Base-by-base conservation (phyloP, 2,888 invertebrate species). In the Scrobipalpa costella region DNA sequence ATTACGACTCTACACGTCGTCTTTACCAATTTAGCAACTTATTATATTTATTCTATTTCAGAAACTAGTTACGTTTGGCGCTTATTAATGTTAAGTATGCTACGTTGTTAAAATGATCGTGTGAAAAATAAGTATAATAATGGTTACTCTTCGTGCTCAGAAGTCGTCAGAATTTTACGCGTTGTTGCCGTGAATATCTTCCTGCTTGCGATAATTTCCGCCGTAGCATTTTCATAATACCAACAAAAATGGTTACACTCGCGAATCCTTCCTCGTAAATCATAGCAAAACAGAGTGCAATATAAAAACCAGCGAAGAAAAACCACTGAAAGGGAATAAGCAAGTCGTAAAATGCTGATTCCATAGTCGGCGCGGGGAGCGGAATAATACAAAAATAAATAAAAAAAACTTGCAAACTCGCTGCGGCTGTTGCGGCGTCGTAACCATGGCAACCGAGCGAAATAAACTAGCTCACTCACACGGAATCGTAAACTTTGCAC, bases 301-400 rank as follows among this genome's bases (percentile, higher is more conserved):
- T 50, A 63, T 47, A 49, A 63, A 38, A 19, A 59, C n/a, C 11
- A 44, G n/a, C 50, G 7, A 15, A 50, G 57, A 34, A 49, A 58
- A 57, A 58, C 55, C 17, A 40, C 52, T 27, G 64, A 63, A 57
- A 61, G 49, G 44, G 36, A 64, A 64, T 70, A 72, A 69, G 67
- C 70, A 68, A 70, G 70, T 71, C 70, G 68, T 74, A 75, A 75
- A 74, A 76, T 73, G 72, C 69, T 72, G 74, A 75, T 76, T 73
- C 67, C 59, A 63, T 73, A 71, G 66, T 71, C 21, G 44, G 68
- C 67, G 69, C 70, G 71, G 49, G 15, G 50, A 50, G 69, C 64
- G 74, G 69, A 72, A 77, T 73, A 75, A 73, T 69, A 71, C 73
- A 65, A 71, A 69, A 74, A n/a, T n/a, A n/a, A n/a, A n/a, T n/a